Base-by-base conservation (phyloP, 2,888 invertebrate genomes). In the Agrochola macilenta region DNA sequence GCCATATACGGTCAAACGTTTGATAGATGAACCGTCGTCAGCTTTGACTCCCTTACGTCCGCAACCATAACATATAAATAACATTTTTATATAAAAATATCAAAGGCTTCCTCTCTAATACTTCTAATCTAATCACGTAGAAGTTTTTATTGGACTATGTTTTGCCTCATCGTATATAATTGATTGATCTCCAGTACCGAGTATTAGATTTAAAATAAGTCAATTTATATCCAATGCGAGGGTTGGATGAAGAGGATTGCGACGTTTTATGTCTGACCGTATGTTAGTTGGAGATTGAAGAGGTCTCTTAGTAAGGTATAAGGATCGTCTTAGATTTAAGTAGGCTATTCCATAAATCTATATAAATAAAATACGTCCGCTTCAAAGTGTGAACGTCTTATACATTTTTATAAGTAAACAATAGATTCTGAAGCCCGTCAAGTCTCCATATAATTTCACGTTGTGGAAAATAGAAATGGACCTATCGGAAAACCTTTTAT, bases 1-100 rank as follows among this genome's bases (percentile, higher is more conserved):
- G 79, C 95, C 95, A 82, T 95, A 90, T 94, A 92, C 72, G 93
- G 94, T 35, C 70, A 72, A 75, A 79, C 83, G 88, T 92, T 93
- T 94, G 94, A 95, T 93, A 89, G 80, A 88, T 88, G 87, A 81
- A 87, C 87, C 86, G 87, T 86, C 90, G 84, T 88, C 88, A 83
- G 81, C 88, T 87, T 83, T 85, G 86, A 89, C 83, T 84, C 79
- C 73, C 78, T 84, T 81, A 81, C 80, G 87, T 88, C 87, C 82
- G 78, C 78, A 82, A 82, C 81, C 86, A 85, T 87, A 85, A 88
- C 87, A 84, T 84, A 89, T 87, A 89, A 85, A 89, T 89, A 85
- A 85, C 78, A 84, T 84, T 88, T 87, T 82, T 77, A 78, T 82
- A 84, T 77, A 66, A 79, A 81, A 86, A 81, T 87, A 79, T 81